Conservation (phyloP, 53 echinoderm and acorn worm species). For the Patiria pectinifera region DNA sequence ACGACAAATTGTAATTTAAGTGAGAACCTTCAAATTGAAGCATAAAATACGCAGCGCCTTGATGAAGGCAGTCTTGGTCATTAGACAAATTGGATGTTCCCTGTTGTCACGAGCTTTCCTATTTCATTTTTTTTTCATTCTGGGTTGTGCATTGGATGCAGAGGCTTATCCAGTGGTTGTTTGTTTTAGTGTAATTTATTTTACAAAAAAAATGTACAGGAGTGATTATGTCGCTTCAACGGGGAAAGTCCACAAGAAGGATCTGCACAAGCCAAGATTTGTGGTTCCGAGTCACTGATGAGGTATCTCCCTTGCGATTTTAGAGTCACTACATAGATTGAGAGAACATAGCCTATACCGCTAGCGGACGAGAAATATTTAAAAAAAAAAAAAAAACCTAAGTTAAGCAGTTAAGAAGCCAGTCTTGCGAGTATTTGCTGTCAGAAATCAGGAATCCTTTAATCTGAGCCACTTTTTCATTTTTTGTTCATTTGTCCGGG, state of each 20-base stretch:
- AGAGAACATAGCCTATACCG: no score
- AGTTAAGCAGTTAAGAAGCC: no score
- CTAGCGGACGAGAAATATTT: no score
- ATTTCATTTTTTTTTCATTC: not conserved
- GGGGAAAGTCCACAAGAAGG: not conserved
- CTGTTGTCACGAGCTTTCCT: not conserved
- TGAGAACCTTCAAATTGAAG: slow-evolving; percentile 4
- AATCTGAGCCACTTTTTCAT: no score
- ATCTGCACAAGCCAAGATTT: not conserved
- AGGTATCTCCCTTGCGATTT: not conserved
- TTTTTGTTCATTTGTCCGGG: no score
- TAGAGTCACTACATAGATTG: no score
- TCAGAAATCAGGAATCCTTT: no score
- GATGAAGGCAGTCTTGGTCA: not conserved
- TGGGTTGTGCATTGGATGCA: not conserved
- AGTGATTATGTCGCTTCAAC: not conserved
- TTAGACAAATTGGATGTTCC: slow-evolving; percentile 19
- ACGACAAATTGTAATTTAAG: slow-evolving; percentile 13
- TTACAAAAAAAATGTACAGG: not conserved
- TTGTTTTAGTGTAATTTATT: slow-evolving; percentile 12
- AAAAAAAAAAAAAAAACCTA: no score
- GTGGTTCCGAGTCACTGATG: not conserved
- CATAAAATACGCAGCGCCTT: not conserved
- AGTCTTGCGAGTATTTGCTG: no score
- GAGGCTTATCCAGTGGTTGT: not conserved